Base-by-base conservation (phyloP, 1,140 invertebrate genomes). In the Drosophila yakuba region DNA sequence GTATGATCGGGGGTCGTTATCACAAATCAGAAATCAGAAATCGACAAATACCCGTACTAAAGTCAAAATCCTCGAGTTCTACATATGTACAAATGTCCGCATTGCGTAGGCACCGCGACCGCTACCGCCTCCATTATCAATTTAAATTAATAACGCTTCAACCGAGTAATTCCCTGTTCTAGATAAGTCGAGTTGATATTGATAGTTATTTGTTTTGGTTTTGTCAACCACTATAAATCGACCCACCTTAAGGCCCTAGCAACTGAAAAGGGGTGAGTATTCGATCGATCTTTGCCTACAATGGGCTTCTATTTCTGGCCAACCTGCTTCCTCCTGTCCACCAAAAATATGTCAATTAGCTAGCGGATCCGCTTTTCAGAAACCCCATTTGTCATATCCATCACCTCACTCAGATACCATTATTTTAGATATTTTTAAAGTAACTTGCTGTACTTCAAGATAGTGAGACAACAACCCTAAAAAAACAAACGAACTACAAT, bases 111-210 rank as follows among this genome's bases (percentile, higher is more conserved):
- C 63, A 63, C 45, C 44, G 76, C 64, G 80, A 77, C 7, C 14
- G 2, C 14, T 14, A 32, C 64, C 84, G 74, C 14, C 14, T 4
- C 14, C 47, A 32, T 32, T 89, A 80, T 89, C 85, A 88, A 83
- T 84, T 71, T 71, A 90, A 84, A 89, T 90, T 89, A 89, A 90
- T 60, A 90, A 90, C 72, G 72, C 64, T 73, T 83, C 62, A 77
- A 62, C 60, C 64, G 7, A 80, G 60, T 88, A 88, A 88, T 90
- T 69, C 80, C 85, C 52, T 55, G 45, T 14, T 43, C 36, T 50
- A 73, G 73, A 88, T 88, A 84, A 82, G 67, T 38, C 43, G 25
- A n/a, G 36, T 68, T 80, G 66, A 80, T 80, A 88, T 85, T 84
- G 76, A 88, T 63, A 56, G 38, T 66, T 36, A 43, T 83, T 50